Conservation (phyloP, 2,113 vertebrate genomes). For the Pseudolaguvia tuberculata region DNA sequence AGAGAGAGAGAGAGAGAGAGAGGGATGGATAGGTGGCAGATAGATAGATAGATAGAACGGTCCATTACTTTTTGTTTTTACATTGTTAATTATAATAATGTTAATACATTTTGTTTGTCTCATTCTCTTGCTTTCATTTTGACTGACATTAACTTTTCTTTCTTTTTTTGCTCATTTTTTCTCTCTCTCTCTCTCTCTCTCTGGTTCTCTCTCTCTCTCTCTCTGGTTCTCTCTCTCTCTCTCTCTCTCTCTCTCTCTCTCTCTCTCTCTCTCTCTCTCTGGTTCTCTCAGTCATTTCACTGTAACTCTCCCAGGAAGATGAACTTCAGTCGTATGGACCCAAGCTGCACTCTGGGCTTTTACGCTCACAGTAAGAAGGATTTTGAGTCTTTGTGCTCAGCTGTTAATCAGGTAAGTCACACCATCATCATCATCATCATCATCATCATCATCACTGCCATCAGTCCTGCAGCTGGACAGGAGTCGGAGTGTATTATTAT, state of each 20-base stretch:
- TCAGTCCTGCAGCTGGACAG: background rate
- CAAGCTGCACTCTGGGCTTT: conserved; percentile 88
- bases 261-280: background rate
- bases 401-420: conserved; percentile 72
- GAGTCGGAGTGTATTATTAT: background rate
- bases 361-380: conserved; percentile 77
- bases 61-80: no score
- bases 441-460: background rate
- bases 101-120: background rate
- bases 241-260: background rate
- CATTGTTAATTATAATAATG: background rate
- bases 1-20: no score
- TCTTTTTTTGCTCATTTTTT: no score
- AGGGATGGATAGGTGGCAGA: no score
- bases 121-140: no score
- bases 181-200: no score
- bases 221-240: no score
- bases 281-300: conserved; percentile 75
- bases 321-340: conserved; percentile 85
- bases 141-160: no score
- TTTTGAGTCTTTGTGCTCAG: conserved; percentile 78
- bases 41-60: no score
- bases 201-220: no score
- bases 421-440: no score
- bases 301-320: conserved; percentile 86